Evolutionary conservation across 2,113 vertebrate species (phyloP).

Genomic region (Lophura nycthemera): DNA sequence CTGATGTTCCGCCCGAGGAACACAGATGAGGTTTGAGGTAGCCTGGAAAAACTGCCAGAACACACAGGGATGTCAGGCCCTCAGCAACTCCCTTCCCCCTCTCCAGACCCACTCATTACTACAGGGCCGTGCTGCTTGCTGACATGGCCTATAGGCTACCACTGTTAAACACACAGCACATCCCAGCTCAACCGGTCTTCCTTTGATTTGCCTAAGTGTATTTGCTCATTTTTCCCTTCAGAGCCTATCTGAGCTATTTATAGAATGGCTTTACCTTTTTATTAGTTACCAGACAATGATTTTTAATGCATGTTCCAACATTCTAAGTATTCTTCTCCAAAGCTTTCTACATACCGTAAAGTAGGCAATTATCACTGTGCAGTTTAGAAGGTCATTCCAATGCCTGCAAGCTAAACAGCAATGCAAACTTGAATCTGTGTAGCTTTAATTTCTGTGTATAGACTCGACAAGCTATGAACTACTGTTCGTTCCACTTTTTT

Average conservation of each 20-base stretch:
- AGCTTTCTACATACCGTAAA: conserved; percentile 56
- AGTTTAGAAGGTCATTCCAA: conserved; percentile 58
- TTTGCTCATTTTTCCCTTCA: conserved; percentile 46
- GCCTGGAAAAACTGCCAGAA: background rate
- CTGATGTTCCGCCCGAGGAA: background rate
- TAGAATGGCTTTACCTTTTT: conserved; percentile 59
- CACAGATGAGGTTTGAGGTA: background rate
- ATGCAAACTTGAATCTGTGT: background rate
- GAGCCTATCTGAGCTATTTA: conserved; percentile 43
- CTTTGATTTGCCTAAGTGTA: background rate
- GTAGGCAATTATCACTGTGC: conserved; percentile 47
- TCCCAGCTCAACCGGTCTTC: background rate
- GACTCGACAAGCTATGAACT: conserved; percentile 9
- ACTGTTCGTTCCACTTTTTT: conserved; percentile 19
- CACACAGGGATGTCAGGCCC: background rate
- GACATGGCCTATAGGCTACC: background rate
- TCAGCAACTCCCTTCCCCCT: background rate
- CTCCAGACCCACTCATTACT: background rate
- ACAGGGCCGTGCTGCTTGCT: background rate
- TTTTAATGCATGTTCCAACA: conserved; percentile 52
- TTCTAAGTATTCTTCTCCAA: conserved; percentile 9
- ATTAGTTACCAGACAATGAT: conserved; percentile 42
- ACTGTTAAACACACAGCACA: background rate
- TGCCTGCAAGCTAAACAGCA: background rate
- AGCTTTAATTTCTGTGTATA: background rate